Evolutionary conservation across 2,113 vertebrate genomes (phyloP).

Genomic region (Poecilia latipinna): DNA sequence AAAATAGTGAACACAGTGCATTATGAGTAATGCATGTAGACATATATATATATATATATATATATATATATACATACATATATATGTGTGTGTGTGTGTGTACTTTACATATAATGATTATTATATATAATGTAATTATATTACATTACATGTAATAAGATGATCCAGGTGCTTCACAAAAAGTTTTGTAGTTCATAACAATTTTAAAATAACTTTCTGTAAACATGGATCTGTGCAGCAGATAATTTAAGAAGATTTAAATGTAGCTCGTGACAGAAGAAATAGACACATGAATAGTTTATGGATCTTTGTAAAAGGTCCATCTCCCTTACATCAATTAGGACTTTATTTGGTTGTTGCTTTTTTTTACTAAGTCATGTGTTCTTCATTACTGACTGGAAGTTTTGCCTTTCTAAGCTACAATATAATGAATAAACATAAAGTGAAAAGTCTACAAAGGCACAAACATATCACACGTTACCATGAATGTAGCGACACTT

Average conservation of each 20-base stretch:
- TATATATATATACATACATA: no score
- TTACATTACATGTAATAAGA: no score
- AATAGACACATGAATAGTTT: not conserved
- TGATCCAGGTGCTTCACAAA: not conserved
- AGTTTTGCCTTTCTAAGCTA: not conserved
- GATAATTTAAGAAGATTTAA: not conserved
- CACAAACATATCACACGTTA: not conserved
- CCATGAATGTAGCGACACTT: not conserved
- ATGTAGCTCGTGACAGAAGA: not conserved
- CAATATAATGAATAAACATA: not conserved
- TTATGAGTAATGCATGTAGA: no score
- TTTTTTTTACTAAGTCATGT: not conserved
- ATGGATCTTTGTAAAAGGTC: no score
- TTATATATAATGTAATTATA: no score
- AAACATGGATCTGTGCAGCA: not conserved
- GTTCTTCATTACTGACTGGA: not conserved
- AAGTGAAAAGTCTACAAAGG: not conserved
- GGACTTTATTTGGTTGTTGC: not conserved
- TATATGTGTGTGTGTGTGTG: no score
- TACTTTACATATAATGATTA: no score
- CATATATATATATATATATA: no score
- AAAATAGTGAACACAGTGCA: no score
- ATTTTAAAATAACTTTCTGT: no score
- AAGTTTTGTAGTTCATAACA: not conserved
- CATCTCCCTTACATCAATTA: no score